Evolutionary conservation across 2,888 invertebrate species (phyloP).

Genomic region (Dryococelus australis): DNA sequence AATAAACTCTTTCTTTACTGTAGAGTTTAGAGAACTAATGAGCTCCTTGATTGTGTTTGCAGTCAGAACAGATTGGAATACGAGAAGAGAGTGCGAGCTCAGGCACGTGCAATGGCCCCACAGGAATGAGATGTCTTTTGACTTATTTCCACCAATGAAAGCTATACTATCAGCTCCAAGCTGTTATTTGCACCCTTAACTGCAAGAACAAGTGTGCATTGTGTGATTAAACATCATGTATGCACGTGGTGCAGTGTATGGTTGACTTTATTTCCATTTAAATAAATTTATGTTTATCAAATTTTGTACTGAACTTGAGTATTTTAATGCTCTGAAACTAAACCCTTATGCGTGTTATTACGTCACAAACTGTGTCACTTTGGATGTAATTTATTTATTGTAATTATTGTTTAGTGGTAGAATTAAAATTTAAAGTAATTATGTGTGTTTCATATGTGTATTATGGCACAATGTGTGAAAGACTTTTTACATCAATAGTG

Average conservation of each 20-base stretch:
- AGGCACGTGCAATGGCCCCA: conserved; percentile 92
- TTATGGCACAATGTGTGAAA: no score
- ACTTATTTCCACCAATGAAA: not conserved
- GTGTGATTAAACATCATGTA: not conserved
- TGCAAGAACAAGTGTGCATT: not conserved
- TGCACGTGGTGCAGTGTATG: not conserved
- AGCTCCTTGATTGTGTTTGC: conserved; percentile 56
- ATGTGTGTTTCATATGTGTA: no score
- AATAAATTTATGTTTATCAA: not conserved
- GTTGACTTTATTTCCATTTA: not conserved
- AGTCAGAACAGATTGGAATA: conserved; percentile 97
- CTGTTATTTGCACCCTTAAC: no score
- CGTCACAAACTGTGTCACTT: no score
- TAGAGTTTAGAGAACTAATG: no score
- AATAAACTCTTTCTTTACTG: no score
- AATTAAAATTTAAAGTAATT: no score
- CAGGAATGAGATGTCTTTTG: conserved; percentile 67
- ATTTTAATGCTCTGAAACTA: not conserved
- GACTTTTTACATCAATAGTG: no score
- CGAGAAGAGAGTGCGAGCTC: conserved; percentile 94
- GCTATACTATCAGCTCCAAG: not conserved
- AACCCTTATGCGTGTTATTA: not conserved
- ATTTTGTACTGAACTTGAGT: not conserved
- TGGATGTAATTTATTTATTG: not conserved
- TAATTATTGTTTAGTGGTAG: not conserved